Percentiles rank a stretch among this genome's conserved stretches.
These are phyloP conservation scores for Melieria omissa DNA, from an alignment of 2,888 invertebrate genomes.

Conservation along the genomic window DNA sequence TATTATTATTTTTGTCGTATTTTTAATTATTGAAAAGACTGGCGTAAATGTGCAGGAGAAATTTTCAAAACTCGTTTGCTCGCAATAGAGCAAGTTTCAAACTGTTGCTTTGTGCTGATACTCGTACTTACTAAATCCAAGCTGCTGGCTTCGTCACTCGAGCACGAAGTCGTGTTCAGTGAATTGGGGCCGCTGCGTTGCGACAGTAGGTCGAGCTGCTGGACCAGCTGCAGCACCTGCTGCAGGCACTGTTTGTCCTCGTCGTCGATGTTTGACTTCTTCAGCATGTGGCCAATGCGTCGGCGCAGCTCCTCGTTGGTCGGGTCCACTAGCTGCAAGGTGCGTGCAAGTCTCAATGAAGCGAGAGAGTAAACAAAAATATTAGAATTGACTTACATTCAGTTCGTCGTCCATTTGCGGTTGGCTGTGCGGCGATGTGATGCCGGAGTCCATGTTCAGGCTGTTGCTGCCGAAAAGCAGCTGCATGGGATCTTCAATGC, in stretches of 20 bases:
- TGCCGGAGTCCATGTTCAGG: constrained; percentile 52
- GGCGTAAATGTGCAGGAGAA: constrained; percentile 16
- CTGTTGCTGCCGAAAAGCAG: constrained; percentile 42
- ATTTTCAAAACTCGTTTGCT: constrained; percentile 10
- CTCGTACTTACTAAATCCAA: constrained; percentile 62
- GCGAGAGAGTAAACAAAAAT: too few relatives aligned
- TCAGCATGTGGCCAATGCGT: constrained; percentile 54
- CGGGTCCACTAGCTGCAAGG: constrained; percentile 40
- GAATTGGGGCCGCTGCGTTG: constrained; percentile 53
- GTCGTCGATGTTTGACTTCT: constrained; percentile 61
- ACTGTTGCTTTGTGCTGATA: not conserved
- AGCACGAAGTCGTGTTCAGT: constrained; percentile 52
- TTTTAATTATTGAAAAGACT: constrained; percentile 12
- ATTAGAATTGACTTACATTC: constrained; percentile 47
- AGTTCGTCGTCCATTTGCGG: constrained; percentile 54
- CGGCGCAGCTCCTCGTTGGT: constrained; percentile 58
- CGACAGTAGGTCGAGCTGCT: constrained; percentile 71
- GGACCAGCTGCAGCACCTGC: constrained; percentile 72
- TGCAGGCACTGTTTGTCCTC: constrained; percentile 74
- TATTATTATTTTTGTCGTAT: constrained; percentile 25
- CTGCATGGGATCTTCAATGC: constrained; percentile 46
- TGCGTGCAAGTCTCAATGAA: not conserved
- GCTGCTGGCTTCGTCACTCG: constrained; percentile 71
- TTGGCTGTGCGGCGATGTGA: constrained; percentile 56
- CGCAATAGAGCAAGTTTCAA: constrained; percentile 2